Evolutionary conservation across 2,797 vertebrate genomes (phyloP), one percentile per base, ranked within the genome.

Genomic region (Epinephelus awoara): DNA sequence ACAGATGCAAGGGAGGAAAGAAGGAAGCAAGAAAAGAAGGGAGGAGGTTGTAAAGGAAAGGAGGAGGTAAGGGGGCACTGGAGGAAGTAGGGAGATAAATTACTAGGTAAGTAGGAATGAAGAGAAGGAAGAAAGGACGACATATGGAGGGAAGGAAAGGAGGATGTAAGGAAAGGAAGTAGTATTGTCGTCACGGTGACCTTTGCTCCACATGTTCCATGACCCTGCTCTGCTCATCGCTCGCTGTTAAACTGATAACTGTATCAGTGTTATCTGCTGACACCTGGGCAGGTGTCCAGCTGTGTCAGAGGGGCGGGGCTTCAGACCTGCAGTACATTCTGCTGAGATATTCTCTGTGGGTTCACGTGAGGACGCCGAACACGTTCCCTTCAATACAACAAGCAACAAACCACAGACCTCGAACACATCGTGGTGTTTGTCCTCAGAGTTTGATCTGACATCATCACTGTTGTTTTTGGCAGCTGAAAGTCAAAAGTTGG

Each of bases 231-330:
- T 40, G 38, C 8, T 40, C 38, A 40, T 11, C 11, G 38, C 23
- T 29, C 34, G 11, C 3, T 25, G 46, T 74, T 54, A 66, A 44
- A 52, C 23, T 42, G 40, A 49, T 6, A 18, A 5, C 0, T 34
- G 1, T 66, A n/a, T 68, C 70, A 3, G 29, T 10, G 25, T 67
- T 68, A 67, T 72, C 77, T 38, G 25, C 38, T 6, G 49, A 29
- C 21, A 29, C 21, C 38, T 42, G 57, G 77, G 64, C 72, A 59
- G 58, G 21, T 23, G 68, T 77, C 72, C 82, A 80, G 72, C 58
- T 80, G 64, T 72, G 67, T 72, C 19, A 56, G 47, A 9, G 0
- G 61, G 55, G 66, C 34, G 27, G 62, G 49, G 66, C 59, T 3
- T 49, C 27, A n/a, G 18, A n/a, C 56, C 62, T 63, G 52, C 59